Base-by-base conservation (phyloP, 2,797 vertebrate genomes). In the Carapus acus region DNA sequence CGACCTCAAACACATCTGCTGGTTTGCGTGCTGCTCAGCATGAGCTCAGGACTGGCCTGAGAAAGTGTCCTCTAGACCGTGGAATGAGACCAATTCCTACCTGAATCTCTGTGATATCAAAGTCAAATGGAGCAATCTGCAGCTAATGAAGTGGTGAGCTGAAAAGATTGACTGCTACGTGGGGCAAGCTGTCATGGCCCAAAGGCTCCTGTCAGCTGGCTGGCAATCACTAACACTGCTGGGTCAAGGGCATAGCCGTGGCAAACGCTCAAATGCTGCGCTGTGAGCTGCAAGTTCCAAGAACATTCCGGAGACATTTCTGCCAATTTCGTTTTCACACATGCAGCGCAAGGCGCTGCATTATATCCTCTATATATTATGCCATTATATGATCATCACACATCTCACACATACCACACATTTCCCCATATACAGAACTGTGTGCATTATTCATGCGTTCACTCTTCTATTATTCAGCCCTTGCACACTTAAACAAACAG, bases 391-490 rank as follows among this genome's bases (percentile, higher is more conserved):
- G 46, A 58, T 57, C 46, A 62, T 65, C 24, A 41, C 51, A 44
- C 51, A 49, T 65, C 18, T 43, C n/a, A n/a, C n/a, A n/a, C n/a
- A n/a, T n/a, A n/a, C n/a, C n/a, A n/a, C n/a, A n/a, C n/a, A n/a
- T n/a, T n/a, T n/a, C n/a, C 45, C 40, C 19, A 23, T 57, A 53
- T 53, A 67, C 54, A 23, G 18, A 40, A 52, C 22, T 38, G 54
- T 65, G 76, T 71, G 27, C 58, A 82, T 76, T 62, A 81, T 82
- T 77, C 49, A 81, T 65, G 43, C 59, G 63, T 59, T 62, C 46
- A 43, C 43, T 59, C 36, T 74, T 82, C 40, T 59, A 77, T 81
- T 76, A 84, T 81, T 76, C 54, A 74, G 27, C 39, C n/a, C 17
- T 49, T 47, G 65, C 52, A 23, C 50, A 59, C 31, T 67, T 69